phyloP scores from a whole-genome alignment of 2,113 vertebrate genomes.

The Mesocricetus auratus region DNA sequence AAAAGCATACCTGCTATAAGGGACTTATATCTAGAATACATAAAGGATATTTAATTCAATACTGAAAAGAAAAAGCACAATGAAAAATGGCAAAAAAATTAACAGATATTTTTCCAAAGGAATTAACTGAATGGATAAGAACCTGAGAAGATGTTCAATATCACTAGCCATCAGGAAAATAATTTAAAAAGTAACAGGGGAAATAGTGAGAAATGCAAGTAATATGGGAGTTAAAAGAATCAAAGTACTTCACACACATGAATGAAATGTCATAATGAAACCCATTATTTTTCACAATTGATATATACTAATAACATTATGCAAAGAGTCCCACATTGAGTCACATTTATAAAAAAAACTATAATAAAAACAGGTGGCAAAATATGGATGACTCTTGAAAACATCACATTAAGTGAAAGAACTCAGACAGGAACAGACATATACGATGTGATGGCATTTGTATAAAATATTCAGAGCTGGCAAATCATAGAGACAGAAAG shows the following conservation, averaged over 20 bases:
- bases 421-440: background rate
- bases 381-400: background rate
- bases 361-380: background rate
- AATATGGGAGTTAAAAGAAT: background rate
- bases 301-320: background rate
- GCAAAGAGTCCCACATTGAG: background rate
- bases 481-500: background rate
- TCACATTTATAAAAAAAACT: background rate
- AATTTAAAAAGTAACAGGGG: background rate
- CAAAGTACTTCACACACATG: background rate
- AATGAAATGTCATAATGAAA: background rate
- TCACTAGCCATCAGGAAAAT: background rate
- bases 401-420: background rate
- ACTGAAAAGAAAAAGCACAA: background rate
- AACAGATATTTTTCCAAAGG: constrained; percentile 34
- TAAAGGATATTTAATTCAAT: constrained; percentile 6
- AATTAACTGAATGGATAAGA: background rate
- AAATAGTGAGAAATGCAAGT: background rate
- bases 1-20: background rate
- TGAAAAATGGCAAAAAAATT: background rate
- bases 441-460: background rate
- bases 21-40: background rate
- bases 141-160: background rate
- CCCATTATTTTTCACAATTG: background rate
- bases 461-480: constrained; percentile 30